Evolutionary conservation across 2,888 invertebrate species (phyloP).

Genomic region (Adela reaumurella): DNA sequence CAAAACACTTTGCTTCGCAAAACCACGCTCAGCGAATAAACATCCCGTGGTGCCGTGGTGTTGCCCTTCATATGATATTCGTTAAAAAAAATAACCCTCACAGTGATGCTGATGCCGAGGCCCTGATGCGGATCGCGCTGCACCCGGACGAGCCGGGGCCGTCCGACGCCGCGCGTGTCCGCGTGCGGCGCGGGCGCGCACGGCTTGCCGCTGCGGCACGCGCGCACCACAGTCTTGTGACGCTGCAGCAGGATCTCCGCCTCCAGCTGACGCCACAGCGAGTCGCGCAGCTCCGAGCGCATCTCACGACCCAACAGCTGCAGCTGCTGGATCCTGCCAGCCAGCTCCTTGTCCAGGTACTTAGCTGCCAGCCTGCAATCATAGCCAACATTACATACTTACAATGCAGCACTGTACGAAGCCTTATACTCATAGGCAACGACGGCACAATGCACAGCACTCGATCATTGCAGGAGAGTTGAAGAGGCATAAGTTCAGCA

Average conservation of each 20-base stretch:
- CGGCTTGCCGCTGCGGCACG: conserved; percentile 53
- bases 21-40: too few relatives aligned
- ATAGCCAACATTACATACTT: too few relatives aligned
- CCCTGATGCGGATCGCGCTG: conserved; percentile 73
- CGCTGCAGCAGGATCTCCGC: conserved; percentile 83
- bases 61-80: too few relatives aligned
- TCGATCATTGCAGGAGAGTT: too few relatives aligned
- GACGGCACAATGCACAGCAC: too few relatives aligned
- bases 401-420: too few relatives aligned
- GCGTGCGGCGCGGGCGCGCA: conserved; percentile 23
- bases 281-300: conserved; percentile 74
- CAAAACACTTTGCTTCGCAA: too few relatives aligned
- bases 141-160: conserved; percentile 61
- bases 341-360: conserved; percentile 81
- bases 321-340: conserved; percentile 79
- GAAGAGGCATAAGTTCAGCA: too few relatives aligned
- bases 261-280: conserved; percentile 72
- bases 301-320: conserved; percentile 77
- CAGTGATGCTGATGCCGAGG: conserved; percentile 81
- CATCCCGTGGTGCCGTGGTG: too few relatives aligned
- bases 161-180: conserved; percentile 14
- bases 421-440: too few relatives aligned
- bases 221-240: conserved; percentile 75
- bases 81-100: too few relatives aligned
- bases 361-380: conserved; percentile 68